Percentiles rank a stretch among this genome's conserved stretches.
Evolutionary conservation across 1,140 invertebrate genomes (phyloP).

Genomic region (Cephus cinctus): DNA sequence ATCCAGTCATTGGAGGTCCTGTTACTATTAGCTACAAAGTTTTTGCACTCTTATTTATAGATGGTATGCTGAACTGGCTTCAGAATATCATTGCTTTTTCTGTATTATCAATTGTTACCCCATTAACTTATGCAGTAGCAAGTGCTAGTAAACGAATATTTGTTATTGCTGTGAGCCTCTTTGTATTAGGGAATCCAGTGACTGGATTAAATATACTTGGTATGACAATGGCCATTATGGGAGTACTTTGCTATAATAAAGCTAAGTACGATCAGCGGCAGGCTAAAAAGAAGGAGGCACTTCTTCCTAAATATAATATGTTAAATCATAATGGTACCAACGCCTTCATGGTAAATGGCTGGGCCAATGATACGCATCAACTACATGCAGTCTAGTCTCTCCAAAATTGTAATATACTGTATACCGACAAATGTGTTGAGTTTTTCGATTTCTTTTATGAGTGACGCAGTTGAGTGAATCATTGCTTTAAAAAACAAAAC

Average conservation of each 20-base stretch:
- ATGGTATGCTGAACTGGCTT: slow-evolving; percentile 89
- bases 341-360: slow-evolving; percentile 39
- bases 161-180: slow-evolving; percentile 85
- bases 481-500: too few species aligned
- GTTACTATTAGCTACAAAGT: slow-evolving; percentile 53
- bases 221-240: slow-evolving; percentile 87
- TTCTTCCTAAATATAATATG: slow-evolving; percentile 56
- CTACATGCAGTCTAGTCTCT: slow-evolving; percentile 35
- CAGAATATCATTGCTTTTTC: slow-evolving; percentile 96
- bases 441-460: not conserved
- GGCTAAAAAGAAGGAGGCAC: slow-evolving; percentile 54
- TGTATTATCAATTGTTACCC: slow-evolving; percentile 84
- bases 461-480: slow-evolving; percentile 10
- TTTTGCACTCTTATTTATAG: slow-evolving; percentile 69
- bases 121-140: slow-evolving; percentile 92
- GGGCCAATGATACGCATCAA: slow-evolving; percentile 29
- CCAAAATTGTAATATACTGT: not conserved
- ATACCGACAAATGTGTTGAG: slow-evolving; percentile 13
- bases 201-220: slow-evolving; percentile 84
- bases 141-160: slow-evolving; percentile 95
- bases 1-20: slow-evolving; percentile 56
- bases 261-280: slow-evolving; percentile 72
- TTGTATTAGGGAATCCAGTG: slow-evolving; percentile 90
- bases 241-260: slow-evolving; percentile 89
- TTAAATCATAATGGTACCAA: slow-evolving; percentile 36